Percentiles rank a stretch among this genome's conserved stretches.
Evolutionary conservation across 2,888 invertebrate genomes (phyloP).

Genomic region (Eupithecia dodoneata): DNA sequence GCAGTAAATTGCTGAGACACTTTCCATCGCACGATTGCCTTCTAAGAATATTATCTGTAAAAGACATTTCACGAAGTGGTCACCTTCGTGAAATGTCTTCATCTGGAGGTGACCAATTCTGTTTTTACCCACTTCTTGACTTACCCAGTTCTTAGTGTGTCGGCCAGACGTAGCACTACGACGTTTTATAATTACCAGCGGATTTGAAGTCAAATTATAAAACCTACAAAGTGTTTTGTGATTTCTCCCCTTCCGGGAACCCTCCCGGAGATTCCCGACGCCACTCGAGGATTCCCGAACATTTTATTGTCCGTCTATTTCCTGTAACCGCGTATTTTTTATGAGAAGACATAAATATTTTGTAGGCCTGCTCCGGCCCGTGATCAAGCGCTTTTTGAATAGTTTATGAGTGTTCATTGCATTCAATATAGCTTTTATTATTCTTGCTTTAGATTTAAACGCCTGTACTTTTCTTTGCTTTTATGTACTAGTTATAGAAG

Average conservation of each 20-base stretch:
- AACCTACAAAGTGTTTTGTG: conserved; percentile 10
- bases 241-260: conserved; percentile 1
- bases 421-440: conserved; percentile 11
- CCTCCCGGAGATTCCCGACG: conserved; percentile 17
- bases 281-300: background rate
- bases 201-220: conserved; percentile 4
- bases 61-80: too few relatives aligned
- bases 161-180: background rate
- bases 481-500: background rate
- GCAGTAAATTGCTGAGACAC: too few relatives aligned
- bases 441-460: background rate
- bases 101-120: too few relatives aligned
- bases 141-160: background rate
- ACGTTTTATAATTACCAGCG: background rate
- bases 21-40: background rate
- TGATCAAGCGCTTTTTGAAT: conserved; percentile 40
- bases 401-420: conserved; percentile 31
- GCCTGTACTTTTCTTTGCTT: background rate
- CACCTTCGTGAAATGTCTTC: too few relatives aligned
- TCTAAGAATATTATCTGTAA: too few relatives aligned
- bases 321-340: conserved; percentile 30
- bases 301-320: conserved; percentile 23
- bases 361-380: conserved; percentile 23
- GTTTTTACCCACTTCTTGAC: too few relatives aligned
- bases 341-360: conserved; percentile 41